Percentiles rank a stretch among this genome's conserved stretches.
Conservation (phyloP, 1,140 invertebrate genomes). For the Psilanteris sp. region DNA sequence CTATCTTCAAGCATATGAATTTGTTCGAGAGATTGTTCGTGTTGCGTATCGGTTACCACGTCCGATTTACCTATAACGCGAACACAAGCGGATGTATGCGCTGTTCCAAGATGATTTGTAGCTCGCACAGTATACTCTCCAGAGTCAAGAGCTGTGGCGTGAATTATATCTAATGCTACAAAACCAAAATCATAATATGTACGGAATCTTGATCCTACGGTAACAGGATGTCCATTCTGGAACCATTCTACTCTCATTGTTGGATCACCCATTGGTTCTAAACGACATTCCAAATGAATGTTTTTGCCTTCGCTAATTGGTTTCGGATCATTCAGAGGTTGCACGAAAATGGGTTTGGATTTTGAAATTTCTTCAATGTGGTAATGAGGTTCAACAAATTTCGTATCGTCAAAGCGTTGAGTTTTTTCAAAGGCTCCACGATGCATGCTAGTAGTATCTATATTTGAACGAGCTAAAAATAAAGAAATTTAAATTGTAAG, state of each 20-base stretch:
- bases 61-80: constrained; percentile 90
- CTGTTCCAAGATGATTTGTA: constrained; percentile 94
- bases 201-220: constrained; percentile 93
- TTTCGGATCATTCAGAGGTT: constrained; percentile 89
- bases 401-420: constrained; percentile 90
- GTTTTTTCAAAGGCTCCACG: constrained; percentile 92
- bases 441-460: constrained; percentile 94
- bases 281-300: constrained; percentile 92
- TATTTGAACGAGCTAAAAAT: constrained; percentile 87
- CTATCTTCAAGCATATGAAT: constrained; percentile 96
- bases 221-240: constrained; percentile 92
- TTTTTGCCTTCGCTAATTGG: constrained; percentile 94
- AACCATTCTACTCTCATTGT: constrained; percentile 98
- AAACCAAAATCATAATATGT: constrained; percentile 98
- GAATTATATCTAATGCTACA: constrained; percentile 93
- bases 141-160: constrained; percentile 91
- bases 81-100: constrained; percentile 94
- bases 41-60: constrained; percentile 95
- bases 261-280: constrained; percentile 97
- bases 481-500: too few relatives aligned
- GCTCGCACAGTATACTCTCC: constrained; percentile 96
- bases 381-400: constrained; percentile 92
- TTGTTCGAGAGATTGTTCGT: constrained; percentile 96
- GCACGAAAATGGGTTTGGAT: constrained; percentile 94
- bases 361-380: constrained; percentile 96